A percentile compares a stretch with the other conserved stretches of the same genome.
phyloP scores from a whole-genome alignment of 2,113 vertebrate species.

The Notothenia coriiceps region DNA sequence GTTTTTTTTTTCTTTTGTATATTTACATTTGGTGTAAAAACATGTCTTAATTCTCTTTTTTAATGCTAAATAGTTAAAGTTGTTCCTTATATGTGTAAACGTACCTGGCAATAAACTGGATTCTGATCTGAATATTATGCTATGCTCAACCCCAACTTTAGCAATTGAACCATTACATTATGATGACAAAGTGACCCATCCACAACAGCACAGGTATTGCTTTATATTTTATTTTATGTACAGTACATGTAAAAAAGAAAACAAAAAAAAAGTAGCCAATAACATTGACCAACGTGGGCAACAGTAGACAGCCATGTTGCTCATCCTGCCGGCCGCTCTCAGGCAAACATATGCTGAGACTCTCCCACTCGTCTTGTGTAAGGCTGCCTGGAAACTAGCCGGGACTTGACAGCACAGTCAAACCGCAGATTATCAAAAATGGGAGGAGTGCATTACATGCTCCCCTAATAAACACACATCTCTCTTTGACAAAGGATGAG shows the following conservation, averaged over 20 bases:
- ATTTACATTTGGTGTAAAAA: too few relatives aligned
- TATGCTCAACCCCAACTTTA: too few relatives aligned
- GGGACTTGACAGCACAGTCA: slow-evolving; percentile 44
- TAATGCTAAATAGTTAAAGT: too few relatives aligned
- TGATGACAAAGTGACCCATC: slow-evolving; percentile 22
- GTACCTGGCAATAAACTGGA: too few relatives aligned
- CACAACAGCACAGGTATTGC: slow-evolving; percentile 73
- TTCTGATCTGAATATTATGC: too few relatives aligned
- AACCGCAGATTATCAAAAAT: slow-evolving; percentile 40
- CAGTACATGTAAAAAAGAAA: slow-evolving; percentile 84
- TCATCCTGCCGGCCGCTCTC: slow-evolving; percentile 51
- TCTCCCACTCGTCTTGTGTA: slow-evolving; percentile 37
- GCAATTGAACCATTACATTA: not conserved
- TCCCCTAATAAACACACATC: slow-evolving; percentile 18
- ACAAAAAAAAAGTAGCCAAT: slow-evolving; percentile 73
- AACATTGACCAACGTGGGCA: slow-evolving; percentile 75
- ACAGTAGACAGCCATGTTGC: slow-evolving; percentile 77
- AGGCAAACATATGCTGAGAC: slow-evolving; percentile 32
- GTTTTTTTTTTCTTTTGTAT: not conserved
- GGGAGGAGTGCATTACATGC: slow-evolving; percentile 33
- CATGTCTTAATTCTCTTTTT: too few relatives aligned
- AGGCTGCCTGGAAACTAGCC: slow-evolving; percentile 56
- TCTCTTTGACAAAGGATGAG: slow-evolving; percentile 22
- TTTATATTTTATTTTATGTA: slow-evolving; percentile 89
- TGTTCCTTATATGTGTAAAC: too few relatives aligned